Evolutionary conservation across 1,140 invertebrate species (phyloP), one percentile per base, ranked within the genome.

Genomic region (Tenebrio molitor): DNA sequence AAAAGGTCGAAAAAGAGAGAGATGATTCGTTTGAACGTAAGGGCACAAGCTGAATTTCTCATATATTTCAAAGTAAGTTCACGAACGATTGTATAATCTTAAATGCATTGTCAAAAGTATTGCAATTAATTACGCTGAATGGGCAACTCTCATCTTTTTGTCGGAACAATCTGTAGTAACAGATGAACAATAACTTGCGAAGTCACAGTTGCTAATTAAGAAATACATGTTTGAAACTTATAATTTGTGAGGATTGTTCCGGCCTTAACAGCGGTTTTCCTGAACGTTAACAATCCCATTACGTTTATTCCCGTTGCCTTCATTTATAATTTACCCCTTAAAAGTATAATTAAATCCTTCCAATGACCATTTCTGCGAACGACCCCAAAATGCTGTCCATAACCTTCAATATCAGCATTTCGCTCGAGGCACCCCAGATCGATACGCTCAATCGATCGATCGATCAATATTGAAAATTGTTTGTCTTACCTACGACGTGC

Each of bases 401-500:
- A 5, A 17, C 3, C 1, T 12, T 29, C 14, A 8, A 58, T 58
- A 58, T 58, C 50, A 58, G 50, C 50, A 58, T 58, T 58, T n/a
- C n/a, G n/a, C n/a, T n/a, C n/a, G n/a, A n/a, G n/a, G n/a, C n/a
- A n/a, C n/a, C n/a, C n/a, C n/a, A n/a, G 36, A 39, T 39, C 36
- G 36, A 39, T 39, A 39, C 36, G 2, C 5, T 23, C 12, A 23
- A 21, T 23, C 23, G 8, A 12, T n/a, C n/a, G n/a, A n/a, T n/a
- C n/a, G n/a, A n/a, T n/a, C n/a, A n/a, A n/a, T n/a, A n/a, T n/a
- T n/a, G n/a, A n/a, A n/a, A n/a, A n/a, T n/a, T n/a, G n/a, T n/a
- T 58, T 29, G 25, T 29, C 93, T 93, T 83, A 97, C 96, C 95
- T 58, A 97, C 94, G 76, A 98, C 94, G 82, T 96, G 92, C 14